Conservation (phyloP, 1,140 invertebrate genomes). For the Drosophila kikkawai region DNA sequence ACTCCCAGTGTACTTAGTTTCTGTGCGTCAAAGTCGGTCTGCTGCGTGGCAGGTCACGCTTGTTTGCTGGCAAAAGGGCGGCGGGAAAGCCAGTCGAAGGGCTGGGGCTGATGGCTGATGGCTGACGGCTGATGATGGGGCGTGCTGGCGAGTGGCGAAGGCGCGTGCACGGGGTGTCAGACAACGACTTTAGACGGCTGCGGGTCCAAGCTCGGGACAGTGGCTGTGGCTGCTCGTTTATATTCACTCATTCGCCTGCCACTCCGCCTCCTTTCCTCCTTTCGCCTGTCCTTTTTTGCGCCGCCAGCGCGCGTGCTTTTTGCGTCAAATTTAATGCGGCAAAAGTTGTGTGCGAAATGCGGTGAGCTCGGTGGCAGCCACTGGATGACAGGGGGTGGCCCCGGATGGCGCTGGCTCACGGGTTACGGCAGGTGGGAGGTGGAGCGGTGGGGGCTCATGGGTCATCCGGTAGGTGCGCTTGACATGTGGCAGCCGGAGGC, state of each 20-base stretch:
- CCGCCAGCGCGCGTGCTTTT: constrained; percentile 57
- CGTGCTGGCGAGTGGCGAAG: constrained; percentile 15
- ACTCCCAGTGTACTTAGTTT: constrained; percentile 14
- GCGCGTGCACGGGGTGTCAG: constrained; percentile 35
- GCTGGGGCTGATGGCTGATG: constrained; percentile 23
- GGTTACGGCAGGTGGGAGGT: constrained; percentile 10
- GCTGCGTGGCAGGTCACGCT: constrained; percentile 72
- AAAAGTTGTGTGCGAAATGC: constrained; percentile 68
- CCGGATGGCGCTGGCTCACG: constrained; percentile 4
- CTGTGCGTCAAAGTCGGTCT: constrained; percentile 58
- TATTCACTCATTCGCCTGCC: constrained; percentile 45
- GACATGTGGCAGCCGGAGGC: constrained; percentile 53
- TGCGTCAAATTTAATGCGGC: constrained; percentile 70
- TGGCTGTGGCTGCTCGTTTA: constrained; percentile 41
- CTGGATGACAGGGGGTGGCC: constrained; percentile 4
- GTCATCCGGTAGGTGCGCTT: constrained; percentile 53
- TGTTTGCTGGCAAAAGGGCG: constrained; percentile 45
- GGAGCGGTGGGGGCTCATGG: constrained; percentile 5
- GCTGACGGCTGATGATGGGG: constrained; percentile 27
- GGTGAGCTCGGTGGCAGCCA: constrained; percentile 32
- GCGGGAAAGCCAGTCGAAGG: not conserved
- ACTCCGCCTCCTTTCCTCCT: not conserved
- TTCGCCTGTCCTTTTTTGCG: constrained; percentile 26
- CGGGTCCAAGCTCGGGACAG: constrained; percentile 45
- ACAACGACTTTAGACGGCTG: constrained; percentile 61